Evolutionary conservation across 2,113 vertebrate genomes (phyloP).

Genomic region (Phycodurus eques): DNA sequence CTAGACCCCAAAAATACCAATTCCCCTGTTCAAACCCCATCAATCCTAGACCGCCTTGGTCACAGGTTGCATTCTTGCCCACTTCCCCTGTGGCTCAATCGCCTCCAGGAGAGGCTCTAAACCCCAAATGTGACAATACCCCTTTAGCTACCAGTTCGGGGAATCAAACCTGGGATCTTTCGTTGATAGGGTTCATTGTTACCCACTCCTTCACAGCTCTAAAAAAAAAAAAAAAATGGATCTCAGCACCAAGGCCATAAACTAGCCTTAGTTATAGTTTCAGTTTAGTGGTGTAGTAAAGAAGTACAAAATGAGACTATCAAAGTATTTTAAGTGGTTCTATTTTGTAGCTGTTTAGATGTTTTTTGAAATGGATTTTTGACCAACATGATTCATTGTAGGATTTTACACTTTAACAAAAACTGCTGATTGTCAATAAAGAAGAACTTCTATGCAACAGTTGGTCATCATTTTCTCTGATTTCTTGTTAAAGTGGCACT

Average conservation of each 20-base stretch:
- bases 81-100: not conserved
- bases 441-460: not conserved
- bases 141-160: not conserved
- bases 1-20: too few species aligned
- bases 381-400: not conserved
- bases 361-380: not conserved
- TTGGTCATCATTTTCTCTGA: not conserved
- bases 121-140: not conserved
- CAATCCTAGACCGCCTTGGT: not conserved
- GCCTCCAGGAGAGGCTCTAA: not conserved
- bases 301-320: not conserved
- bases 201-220: not conserved
- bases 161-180: not conserved
- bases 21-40: too few species aligned
- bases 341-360: not conserved
- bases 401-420: not conserved
- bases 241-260: too few species aligned
- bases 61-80: not conserved
- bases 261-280: not conserved
- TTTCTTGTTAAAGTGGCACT: too few species aligned
- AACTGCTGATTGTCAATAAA: not conserved
- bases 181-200: not conserved
- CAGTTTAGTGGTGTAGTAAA: not conserved
- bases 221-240: not conserved
- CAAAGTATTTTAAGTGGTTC: not conserved